Conservation (phyloP, 2,113 vertebrate genomes). For the Erinaceus europaeus region DNA sequence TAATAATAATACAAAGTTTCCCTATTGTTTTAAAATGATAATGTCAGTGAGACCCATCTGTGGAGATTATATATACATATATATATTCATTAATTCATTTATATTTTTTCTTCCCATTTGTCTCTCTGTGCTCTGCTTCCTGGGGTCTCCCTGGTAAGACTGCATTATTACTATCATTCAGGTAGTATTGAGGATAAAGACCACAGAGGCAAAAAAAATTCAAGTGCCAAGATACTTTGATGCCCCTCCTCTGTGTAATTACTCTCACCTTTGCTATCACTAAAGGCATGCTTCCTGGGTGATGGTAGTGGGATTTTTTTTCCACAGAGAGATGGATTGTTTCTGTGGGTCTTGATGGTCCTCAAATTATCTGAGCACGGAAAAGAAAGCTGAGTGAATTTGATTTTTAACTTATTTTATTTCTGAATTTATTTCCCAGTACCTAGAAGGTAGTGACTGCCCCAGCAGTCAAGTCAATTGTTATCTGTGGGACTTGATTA, state of each 20-base stretch:
- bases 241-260: slow-evolving; percentile 82
- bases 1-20: neutral
- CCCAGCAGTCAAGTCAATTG: slow-evolving; percentile 85
- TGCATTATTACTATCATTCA: slow-evolving; percentile 73
- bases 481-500: slow-evolving; percentile 87
- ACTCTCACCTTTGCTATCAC: slow-evolving; percentile 79
- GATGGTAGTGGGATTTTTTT: slow-evolving; percentile 78
- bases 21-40: slow-evolving; percentile 74
- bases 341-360: slow-evolving; percentile 83
- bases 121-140: neutral
- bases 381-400: slow-evolving; percentile 84
- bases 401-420: slow-evolving; percentile 89
- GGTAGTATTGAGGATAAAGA: slow-evolving; percentile 81
- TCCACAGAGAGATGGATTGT: slow-evolving; percentile 82
- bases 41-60: slow-evolving; percentile 74
- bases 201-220: slow-evolving; percentile 78
- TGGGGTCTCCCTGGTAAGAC: neutral
- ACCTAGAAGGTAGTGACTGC: slow-evolving; percentile 82
- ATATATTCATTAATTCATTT: no score
- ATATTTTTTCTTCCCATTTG: slow-evolving; percentile 28
- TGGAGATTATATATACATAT: no score
- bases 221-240: slow-evolving; percentile 74
- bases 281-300: slow-evolving; percentile 80
- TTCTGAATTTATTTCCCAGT: slow-evolving; percentile 85
- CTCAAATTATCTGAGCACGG: slow-evolving; percentile 83